A percentile compares a stretch with the other conserved stretches of the same genome.
phyloP scores from a whole-genome alignment of 2,113 vertebrate genomes.

The Alces alces region DNA sequence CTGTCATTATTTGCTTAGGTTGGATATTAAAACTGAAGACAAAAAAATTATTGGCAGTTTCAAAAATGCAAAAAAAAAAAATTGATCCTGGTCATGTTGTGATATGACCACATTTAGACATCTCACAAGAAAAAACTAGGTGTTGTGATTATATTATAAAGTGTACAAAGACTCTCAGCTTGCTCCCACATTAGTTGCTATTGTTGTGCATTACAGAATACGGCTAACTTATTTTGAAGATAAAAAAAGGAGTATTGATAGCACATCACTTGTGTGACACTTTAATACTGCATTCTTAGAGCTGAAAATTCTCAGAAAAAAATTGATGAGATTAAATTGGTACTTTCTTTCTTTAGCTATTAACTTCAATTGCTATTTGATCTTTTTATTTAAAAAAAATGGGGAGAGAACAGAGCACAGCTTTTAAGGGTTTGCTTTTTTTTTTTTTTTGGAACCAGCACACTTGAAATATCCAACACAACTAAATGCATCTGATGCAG shows the following conservation, averaged over 20 bases:
- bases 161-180: neutral
- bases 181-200: neutral
- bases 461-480: neutral
- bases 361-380: slow-evolving; percentile 5
- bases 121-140: neutral
- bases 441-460: neutral
- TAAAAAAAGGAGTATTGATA: slow-evolving; percentile 15
- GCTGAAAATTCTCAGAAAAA: neutral
- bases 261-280: slow-evolving; percentile 3
- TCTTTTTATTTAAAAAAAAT: neutral
- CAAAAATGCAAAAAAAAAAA: neutral
- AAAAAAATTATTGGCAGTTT: neutral
- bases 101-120: neutral
- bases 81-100: neutral
- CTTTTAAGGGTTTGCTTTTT: neutral
- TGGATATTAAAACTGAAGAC: neutral
- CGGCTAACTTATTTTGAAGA: neutral
- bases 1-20: neutral
- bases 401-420: neutral
- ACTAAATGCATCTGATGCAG: neutral
- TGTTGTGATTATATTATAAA: neutral
- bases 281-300: neutral
- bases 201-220: neutral
- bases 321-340: slow-evolving; percentile 17
- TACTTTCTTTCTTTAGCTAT: neutral